Conservation (phyloP, 2,888 invertebrate species). For the Molanna angustata region DNA sequence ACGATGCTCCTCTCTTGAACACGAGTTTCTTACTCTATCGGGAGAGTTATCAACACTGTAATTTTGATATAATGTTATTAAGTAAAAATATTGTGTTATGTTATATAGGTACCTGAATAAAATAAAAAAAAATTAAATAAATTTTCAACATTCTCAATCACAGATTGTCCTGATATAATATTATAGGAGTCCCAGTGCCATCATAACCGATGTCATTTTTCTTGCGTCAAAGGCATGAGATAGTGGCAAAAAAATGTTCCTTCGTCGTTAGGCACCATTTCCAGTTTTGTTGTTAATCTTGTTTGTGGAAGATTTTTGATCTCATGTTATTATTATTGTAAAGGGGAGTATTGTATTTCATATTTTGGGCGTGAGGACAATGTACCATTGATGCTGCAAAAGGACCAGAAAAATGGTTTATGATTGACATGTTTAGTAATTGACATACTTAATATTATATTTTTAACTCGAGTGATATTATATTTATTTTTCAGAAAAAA, state of each 20-base stretch:
- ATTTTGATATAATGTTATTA: no score
- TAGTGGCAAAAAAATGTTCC: conserved; percentile 20
- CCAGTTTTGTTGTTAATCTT: conserved; percentile 20
- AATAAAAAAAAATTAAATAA: no score
- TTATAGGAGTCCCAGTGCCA: neutral
- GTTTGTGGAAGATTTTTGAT: conserved; percentile 16
- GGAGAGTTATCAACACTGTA: no score
- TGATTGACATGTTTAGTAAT: conserved; percentile 31
- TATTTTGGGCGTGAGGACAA: conserved; percentile 21
- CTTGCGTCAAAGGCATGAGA: conserved; percentile 22
- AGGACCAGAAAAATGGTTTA: conserved; percentile 13
- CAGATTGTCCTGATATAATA: no score
- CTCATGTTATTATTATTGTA: conserved; percentile 6
- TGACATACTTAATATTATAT: conserved; percentile 22
- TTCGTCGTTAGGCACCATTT: conserved; percentile 23
- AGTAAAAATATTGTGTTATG: no score
- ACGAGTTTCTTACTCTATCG: no score
- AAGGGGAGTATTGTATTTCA: conserved; percentile 19
- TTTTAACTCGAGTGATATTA: no score
- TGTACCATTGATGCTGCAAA: conserved; percentile 2
- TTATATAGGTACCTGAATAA: no score
- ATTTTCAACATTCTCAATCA: no score
- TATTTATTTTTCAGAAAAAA: no score
- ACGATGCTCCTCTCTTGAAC: no score
- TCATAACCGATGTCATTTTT: conserved; percentile 29